Evolutionary conservation across 2,113 vertebrate species (phyloP).

Genomic region (Eclectus roratus): DNA sequence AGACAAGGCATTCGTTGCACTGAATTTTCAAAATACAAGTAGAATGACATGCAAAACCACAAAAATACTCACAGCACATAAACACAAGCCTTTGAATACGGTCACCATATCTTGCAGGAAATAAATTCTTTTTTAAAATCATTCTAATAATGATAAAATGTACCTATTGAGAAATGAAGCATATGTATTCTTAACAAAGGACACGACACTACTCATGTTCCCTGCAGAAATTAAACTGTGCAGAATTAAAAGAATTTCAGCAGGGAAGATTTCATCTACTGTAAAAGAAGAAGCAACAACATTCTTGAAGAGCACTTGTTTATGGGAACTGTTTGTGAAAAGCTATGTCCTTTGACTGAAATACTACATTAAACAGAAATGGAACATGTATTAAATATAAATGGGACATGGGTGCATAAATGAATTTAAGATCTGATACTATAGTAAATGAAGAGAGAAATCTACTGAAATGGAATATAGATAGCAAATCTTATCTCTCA

Average conservation of each 20-base stretch:
- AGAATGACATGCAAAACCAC: not conserved
- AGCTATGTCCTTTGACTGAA: not conserved
- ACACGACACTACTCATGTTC: not conserved
- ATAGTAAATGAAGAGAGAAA: not conserved
- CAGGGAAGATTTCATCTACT: not conserved
- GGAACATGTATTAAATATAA: not conserved
- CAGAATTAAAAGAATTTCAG: not conserved
- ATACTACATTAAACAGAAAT: not conserved
- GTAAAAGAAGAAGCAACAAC: not conserved
- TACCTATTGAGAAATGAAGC: not conserved
- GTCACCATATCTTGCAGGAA: not conserved
- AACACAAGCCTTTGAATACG: not conserved
- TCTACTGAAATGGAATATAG: not conserved
- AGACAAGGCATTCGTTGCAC: not conserved
- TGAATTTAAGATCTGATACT: not conserved
- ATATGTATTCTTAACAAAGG: not conserved
- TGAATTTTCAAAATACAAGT: not conserved
- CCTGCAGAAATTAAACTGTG: not conserved
- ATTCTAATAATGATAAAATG: not conserved
- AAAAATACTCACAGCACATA: not conserved
- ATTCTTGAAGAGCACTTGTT: not conserved
- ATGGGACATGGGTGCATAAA: not conserved
- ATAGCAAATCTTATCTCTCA: not conserved
- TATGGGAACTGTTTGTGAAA: not conserved
- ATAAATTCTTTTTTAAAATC: not conserved